phyloP scores from a whole-genome alignment of 1,140 invertebrate genomes.

The Apis mellifera region DNA sequence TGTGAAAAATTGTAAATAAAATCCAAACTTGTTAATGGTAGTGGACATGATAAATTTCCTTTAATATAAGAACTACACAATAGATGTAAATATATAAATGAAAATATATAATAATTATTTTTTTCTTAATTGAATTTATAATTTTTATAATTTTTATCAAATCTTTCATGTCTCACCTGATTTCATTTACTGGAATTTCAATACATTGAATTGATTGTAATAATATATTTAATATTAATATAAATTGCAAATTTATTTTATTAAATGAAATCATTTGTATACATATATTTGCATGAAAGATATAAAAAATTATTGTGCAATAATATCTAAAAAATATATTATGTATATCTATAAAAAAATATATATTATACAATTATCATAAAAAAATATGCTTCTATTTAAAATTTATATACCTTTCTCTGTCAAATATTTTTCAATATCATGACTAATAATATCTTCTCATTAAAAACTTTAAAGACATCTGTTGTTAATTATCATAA shows the following conservation, averaged over 20 bases:
- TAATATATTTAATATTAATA: constrained; percentile 32
- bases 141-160: neutral
- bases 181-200: constrained; percentile 6
- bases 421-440: constrained; percentile 39
- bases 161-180: constrained; percentile 38
- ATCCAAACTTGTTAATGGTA: constrained; percentile 65
- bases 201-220: constrained; percentile 37
- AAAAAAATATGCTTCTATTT: constrained; percentile 9
- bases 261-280: constrained; percentile 44
- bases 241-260: constrained; percentile 17
- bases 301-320: neutral
- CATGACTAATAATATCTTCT: constrained; percentile 55
- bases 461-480: constrained; percentile 68
- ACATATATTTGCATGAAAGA: neutral
- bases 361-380: neutral
- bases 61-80: constrained; percentile 26
- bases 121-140: neutral
- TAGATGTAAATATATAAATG: neutral
- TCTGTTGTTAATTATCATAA: constrained; percentile 74
- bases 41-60: constrained; percentile 48
- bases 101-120: neutral
- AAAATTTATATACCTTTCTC: constrained; percentile 18
- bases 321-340: neutral
- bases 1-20: constrained; percentile 67
- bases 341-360: constrained; percentile 5